These are phyloP conservation scores for Octodonta nipae DNA, from an alignment of 2,888 invertebrate genomes.

Conservation along the genomic window DNA sequence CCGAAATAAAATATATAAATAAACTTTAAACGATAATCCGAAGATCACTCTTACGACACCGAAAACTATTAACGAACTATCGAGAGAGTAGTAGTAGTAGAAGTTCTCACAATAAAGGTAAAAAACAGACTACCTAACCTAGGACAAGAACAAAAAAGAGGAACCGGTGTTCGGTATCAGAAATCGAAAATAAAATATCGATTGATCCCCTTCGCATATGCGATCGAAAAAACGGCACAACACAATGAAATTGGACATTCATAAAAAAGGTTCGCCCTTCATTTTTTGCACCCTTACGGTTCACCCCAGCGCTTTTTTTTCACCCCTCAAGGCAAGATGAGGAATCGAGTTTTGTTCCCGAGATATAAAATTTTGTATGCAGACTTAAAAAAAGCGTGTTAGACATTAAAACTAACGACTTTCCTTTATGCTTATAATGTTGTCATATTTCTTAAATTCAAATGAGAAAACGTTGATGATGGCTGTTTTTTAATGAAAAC, in stretches of 20 bases:
- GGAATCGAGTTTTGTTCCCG: conserved; percentile 23
- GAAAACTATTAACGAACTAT: neutral
- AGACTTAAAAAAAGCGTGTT: conserved; percentile 20
- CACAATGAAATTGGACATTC: conserved; percentile 3
- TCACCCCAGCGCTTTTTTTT: conserved; percentile 21
- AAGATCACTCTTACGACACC: too few species aligned
- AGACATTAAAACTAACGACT: conserved; percentile 23
- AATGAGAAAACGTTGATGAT: conserved; percentile 11
- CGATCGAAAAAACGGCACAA: conserved; percentile 30
- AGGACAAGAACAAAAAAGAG: conserved; percentile 23
- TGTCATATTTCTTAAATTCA: conserved; percentile 18
- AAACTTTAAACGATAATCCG: too few species aligned
- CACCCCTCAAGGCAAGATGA: conserved; percentile 19
- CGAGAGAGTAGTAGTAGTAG: conserved; percentile 1
- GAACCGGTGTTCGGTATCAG: conserved; percentile 21
- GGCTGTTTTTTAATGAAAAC: conserved; percentile 1
- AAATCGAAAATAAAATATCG: conserved; percentile 33
- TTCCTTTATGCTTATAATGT: conserved; percentile 17
- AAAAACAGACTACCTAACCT: conserved; percentile 32
- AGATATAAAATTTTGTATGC: conserved; percentile 22
- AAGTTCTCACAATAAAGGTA: conserved; percentile 26
- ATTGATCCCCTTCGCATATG: conserved; percentile 29
- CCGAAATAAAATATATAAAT: too few species aligned
- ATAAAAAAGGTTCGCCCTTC: conserved; percentile 32
- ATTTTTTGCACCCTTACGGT: conserved; percentile 30